A percentile compares a stretch with the other conserved stretches of the same genome.
phyloP scores from a whole-genome alignment of 2,797 vertebrate species.

The Rhabdophis nuchalis region DNA sequence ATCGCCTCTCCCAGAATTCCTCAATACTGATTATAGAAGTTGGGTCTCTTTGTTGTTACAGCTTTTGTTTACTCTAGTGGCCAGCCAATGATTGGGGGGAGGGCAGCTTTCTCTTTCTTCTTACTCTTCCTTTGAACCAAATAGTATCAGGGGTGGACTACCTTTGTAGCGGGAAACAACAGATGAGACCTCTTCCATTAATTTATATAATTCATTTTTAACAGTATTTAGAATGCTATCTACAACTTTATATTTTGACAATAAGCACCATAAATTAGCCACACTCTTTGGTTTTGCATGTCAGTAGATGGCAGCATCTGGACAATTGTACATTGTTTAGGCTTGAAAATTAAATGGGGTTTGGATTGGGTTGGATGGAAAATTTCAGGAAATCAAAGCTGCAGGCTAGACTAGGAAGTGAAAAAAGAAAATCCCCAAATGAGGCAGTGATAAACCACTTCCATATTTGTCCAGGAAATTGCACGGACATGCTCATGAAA shows the following conservation, averaged over 20 bases:
- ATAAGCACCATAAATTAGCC: neutral
- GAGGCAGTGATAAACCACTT: neutral
- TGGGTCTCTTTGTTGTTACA: neutral
- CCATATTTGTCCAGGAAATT: neutral
- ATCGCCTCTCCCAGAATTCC: neutral
- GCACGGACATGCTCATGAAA: neutral
- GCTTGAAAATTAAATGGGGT: neutral
- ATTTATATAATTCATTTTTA: neutral
- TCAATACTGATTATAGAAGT: neutral
- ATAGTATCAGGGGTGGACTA: neutral
- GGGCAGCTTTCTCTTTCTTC: neutral
- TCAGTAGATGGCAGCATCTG: neutral
- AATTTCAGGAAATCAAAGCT: neutral
- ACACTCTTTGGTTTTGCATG: neutral
- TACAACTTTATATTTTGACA: neutral
- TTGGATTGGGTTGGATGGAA: neutral
- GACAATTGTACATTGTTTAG: neutral
- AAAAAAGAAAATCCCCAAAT: neutral
- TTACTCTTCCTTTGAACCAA: neutral
- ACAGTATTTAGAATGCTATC: neutral
- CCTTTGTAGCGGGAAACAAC: neutral
- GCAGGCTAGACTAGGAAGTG: neutral
- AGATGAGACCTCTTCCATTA: neutral
- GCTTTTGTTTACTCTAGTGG: neutral
- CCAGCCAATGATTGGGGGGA: neutral